phyloP scores from a whole-genome alignment of 2,113 vertebrate genomes.

The human region DNA sequence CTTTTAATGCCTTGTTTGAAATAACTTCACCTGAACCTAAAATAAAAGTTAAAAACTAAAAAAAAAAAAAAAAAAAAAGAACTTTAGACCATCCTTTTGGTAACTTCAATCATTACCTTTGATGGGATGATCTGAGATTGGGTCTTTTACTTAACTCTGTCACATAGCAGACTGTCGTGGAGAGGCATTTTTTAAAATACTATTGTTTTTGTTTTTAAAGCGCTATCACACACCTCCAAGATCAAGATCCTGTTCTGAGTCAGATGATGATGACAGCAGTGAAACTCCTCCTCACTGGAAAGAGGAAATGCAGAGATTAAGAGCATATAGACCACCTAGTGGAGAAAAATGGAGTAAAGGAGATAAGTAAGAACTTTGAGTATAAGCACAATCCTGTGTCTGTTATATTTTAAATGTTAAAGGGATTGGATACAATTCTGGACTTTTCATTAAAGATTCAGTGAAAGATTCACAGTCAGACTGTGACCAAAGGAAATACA shows the following conservation, averaged over 20 bases:
- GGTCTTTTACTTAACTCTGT: neutral
- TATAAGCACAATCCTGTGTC: neutral
- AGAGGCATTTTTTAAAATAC: neutral
- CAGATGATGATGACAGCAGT: slow-evolving; percentile 91
- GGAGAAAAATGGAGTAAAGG: slow-evolving; percentile 97
- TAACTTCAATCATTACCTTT: slow-evolving; percentile 20
- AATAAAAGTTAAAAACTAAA: no score
- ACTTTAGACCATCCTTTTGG: neutral
- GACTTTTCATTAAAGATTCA: neutral
- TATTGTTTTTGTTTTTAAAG: slow-evolving; percentile 79
- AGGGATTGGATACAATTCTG: neutral
- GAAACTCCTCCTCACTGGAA: slow-evolving; percentile 99
- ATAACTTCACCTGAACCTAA: neutral
- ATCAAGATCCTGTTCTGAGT: slow-evolving; percentile 94
- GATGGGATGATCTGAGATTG: neutral
- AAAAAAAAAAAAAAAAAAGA: neutral
- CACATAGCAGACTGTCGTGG: neutral
- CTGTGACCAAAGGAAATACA: neutral
- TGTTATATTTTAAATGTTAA: neutral
- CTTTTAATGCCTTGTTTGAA: neutral
- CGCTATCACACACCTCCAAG: slow-evolving; percentile 96
- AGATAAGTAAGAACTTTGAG: slow-evolving; percentile 89
- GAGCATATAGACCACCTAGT: slow-evolving; percentile 90
- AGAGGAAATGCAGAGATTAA: slow-evolving; percentile 95
- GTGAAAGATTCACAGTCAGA: neutral